These are phyloP conservation scores for Hermaeophaga mercurialis DNA, from an alignment of 2,888 invertebrate species.

Conservation along the genomic window DNA sequence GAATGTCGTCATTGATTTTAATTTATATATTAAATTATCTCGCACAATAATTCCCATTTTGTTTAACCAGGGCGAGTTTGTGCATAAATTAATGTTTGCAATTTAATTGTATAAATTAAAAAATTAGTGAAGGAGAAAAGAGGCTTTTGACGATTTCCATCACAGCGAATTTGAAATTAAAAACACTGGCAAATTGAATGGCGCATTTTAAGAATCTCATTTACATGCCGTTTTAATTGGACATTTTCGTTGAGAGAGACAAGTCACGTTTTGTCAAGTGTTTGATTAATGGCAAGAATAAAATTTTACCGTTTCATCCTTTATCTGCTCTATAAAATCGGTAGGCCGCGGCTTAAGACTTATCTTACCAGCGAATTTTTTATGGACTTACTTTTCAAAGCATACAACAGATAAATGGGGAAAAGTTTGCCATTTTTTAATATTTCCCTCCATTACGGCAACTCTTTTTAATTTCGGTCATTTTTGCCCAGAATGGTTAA, in stretches of 20 bases:
- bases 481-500: too few species aligned
- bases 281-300: constrained; percentile 39
- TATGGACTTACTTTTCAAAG: neutral
- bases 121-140: constrained; percentile 23
- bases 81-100: constrained; percentile 34
- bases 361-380: neutral
- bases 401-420: neutral
- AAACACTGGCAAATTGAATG: constrained; percentile 43
- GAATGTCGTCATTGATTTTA: too few species aligned
- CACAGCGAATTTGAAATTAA: constrained; percentile 44
- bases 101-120: constrained; percentile 44
- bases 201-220: constrained; percentile 47
- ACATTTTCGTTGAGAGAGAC: constrained; percentile 47
- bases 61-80: constrained; percentile 4
- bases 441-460: too few species aligned
- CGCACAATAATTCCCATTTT: too few species aligned
- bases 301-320: constrained; percentile 31
- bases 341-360: neutral
- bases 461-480: too few species aligned
- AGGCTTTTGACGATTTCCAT: constrained; percentile 29
- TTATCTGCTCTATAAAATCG: constrained; percentile 15
- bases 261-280: constrained; percentile 44
- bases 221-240: constrained; percentile 49
- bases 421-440: too few species aligned
- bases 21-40: too few species aligned